Evolutionary conservation across 1,140 invertebrate genomes (phyloP).

Genomic region (Chironomus striatipennis): DNA sequence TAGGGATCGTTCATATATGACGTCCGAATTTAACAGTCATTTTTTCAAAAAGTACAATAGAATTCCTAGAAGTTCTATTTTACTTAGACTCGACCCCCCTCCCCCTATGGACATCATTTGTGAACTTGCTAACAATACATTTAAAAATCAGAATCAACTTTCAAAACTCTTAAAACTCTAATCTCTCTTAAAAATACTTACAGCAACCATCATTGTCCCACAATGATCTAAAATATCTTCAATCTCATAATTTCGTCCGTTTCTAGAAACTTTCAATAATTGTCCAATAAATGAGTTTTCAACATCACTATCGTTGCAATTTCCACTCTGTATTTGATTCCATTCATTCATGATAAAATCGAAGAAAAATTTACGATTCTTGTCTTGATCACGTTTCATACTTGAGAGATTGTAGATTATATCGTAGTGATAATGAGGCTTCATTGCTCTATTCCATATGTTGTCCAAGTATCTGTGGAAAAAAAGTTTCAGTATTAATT

Average conservation of each 20-base stretch:
- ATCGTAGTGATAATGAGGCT: not conserved
- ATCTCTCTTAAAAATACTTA: not conserved
- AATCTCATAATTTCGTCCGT: not conserved
- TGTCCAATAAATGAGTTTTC: not conserved
- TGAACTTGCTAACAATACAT: no score
- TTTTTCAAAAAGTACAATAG: no score
- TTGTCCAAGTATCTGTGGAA: not conserved
- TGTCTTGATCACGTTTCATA: not conserved
- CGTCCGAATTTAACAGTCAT: no score
- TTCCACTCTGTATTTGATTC: not conserved
- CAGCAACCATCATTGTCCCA: conserved; percentile 5
- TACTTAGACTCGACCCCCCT: no score
- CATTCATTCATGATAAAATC: not conserved
- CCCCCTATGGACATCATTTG: no score
- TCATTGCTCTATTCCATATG: conserved; percentile 2
- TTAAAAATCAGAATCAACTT: no score
- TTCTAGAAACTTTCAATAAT: not conserved
- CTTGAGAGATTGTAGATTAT: not conserved
- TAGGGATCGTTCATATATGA: no score
- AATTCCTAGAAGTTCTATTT: no score
- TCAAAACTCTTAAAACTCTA: no score
- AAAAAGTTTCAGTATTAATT: not conserved
- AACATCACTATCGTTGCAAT: not conserved
- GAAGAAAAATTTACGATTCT: not conserved
- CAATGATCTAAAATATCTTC: not conserved